Evolutionary conservation across 2,113 vertebrate genomes (phyloP).

Genomic region (Ceuthmochares aereus): DNA sequence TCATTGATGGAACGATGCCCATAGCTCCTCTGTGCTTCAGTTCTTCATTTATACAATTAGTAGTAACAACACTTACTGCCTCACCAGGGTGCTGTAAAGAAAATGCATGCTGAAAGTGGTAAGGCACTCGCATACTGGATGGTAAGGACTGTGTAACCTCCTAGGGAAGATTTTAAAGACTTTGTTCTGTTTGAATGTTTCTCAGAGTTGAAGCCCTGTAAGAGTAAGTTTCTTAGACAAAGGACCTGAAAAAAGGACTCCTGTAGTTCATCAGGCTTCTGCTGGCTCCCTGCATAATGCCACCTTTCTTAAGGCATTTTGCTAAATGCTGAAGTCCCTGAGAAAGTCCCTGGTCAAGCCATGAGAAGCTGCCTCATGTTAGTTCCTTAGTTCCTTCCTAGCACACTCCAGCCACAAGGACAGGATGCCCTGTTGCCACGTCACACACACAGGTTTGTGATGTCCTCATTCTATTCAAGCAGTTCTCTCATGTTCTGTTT

Average conservation of each 20-base stretch:
- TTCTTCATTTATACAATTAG: background rate
- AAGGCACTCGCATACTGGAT: background rate
- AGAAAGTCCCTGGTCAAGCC: background rate
- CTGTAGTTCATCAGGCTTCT: background rate
- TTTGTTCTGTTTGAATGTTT: rapidly evolving
- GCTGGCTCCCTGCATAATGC: background rate
- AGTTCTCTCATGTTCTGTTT: background rate
- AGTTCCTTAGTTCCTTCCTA: background rate
- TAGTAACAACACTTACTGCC: background rate
- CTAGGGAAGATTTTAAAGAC: background rate
- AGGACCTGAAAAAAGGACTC: background rate
- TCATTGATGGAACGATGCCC: background rate
- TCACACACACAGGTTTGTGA: rapidly evolving
- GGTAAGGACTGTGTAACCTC: background rate
- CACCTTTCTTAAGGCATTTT: background rate
- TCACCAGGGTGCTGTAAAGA: background rate
- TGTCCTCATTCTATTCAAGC: background rate
- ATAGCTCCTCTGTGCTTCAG: background rate
- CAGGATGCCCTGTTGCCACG: background rate
- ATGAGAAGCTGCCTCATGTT: background rate
- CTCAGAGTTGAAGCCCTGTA: background rate
- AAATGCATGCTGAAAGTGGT: background rate
- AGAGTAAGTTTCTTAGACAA: background rate
- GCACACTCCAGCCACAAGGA: background rate
- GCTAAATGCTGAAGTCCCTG: background rate